Percentiles rank a stretch among this genome's conserved stretches.
Conservation (phyloP, 1,140 invertebrate species). For the Drosophila grimshawi region DNA sequence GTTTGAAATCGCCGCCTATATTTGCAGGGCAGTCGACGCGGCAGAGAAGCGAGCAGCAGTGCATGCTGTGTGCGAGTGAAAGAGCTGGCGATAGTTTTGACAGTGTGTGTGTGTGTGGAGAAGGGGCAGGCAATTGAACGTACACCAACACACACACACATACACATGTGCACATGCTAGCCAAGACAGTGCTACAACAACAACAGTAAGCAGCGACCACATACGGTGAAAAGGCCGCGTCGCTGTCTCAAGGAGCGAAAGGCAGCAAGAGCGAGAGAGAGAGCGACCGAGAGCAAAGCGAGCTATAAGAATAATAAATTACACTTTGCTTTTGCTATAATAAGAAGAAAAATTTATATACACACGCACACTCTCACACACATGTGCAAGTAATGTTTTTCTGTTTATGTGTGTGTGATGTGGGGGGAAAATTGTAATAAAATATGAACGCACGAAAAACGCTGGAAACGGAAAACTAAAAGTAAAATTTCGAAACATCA, state of each 20-base stretch:
- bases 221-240: slow-evolving; percentile 76
- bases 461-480: slow-evolving; percentile 59
- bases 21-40: slow-evolving; percentile 65
- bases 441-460: slow-evolving; percentile 75
- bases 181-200: slow-evolving; percentile 50
- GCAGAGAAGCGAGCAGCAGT: slow-evolving; percentile 42
- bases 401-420: slow-evolving; percentile 47
- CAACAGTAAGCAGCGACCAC: slow-evolving; percentile 64
- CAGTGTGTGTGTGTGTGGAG: slow-evolving; percentile 16
- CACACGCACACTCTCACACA: slow-evolving; percentile 56
- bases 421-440: slow-evolving; percentile 80
- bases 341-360: slow-evolving; percentile 81
- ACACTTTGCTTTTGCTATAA: slow-evolving; percentile 84
- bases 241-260: slow-evolving; percentile 77
- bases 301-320: slow-evolving; percentile 84
- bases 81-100: slow-evolving; percentile 53
- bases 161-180: slow-evolving; percentile 51
- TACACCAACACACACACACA: slow-evolving; percentile 31
- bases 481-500: slow-evolving; percentile 61
- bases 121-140: slow-evolving; percentile 63
- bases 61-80: slow-evolving; percentile 34
- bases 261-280: slow-evolving; percentile 33
- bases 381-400: slow-evolving; percentile 63
- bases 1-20: slow-evolving; percentile 76
- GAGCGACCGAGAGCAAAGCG: slow-evolving; percentile 50